Evolutionary conservation across 2,113 vertebrate species (phyloP).

Genomic region (Gallinago undulata): DNA sequence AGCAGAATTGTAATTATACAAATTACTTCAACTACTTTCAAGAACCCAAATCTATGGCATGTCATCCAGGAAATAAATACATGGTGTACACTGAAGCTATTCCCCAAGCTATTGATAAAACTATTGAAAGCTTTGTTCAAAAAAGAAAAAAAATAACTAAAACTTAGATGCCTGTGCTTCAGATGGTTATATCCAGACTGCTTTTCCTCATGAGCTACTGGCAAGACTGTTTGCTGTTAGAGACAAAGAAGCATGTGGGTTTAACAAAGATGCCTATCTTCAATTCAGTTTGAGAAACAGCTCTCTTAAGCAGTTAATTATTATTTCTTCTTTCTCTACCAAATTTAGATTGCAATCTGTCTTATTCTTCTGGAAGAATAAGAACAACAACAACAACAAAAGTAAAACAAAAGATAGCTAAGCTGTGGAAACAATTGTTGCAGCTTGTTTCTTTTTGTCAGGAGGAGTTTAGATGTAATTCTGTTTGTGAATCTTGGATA

Average conservation of each 20-base stretch:
- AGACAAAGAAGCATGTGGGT: not conserved
- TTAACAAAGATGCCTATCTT: slow-evolving; percentile 32
- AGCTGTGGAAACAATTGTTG: not conserved
- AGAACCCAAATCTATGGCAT: not conserved
- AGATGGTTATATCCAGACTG: not conserved
- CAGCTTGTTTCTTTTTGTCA: not conserved
- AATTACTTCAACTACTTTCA: not conserved
- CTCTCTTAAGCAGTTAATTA: slow-evolving; percentile 11
- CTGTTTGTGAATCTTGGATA: slow-evolving; percentile 22
- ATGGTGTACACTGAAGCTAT: not conserved
- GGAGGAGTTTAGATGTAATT: not conserved
- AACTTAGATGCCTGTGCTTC: not conserved
- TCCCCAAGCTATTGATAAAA: not conserved
- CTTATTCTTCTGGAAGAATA: not conserved
- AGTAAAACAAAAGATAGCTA: not conserved
- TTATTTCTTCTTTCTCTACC: not conserved
- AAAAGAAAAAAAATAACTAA: not conserved
- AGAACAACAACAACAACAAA: not conserved
- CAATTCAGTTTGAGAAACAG: slow-evolving; percentile 3
- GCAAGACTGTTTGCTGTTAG: not conserved
- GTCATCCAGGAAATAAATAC: not conserved
- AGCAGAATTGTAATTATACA: not conserved
- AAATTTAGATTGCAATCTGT: slow-evolving; percentile 46
- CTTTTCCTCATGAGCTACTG: not conserved
- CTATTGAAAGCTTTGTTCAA: not conserved